A percentile compares a stretch with the other conserved stretches of the same genome.
Evolutionary conservation across 2,113 vertebrate genomes (phyloP).

Genomic region (Elgaria multicarinata): DNA sequence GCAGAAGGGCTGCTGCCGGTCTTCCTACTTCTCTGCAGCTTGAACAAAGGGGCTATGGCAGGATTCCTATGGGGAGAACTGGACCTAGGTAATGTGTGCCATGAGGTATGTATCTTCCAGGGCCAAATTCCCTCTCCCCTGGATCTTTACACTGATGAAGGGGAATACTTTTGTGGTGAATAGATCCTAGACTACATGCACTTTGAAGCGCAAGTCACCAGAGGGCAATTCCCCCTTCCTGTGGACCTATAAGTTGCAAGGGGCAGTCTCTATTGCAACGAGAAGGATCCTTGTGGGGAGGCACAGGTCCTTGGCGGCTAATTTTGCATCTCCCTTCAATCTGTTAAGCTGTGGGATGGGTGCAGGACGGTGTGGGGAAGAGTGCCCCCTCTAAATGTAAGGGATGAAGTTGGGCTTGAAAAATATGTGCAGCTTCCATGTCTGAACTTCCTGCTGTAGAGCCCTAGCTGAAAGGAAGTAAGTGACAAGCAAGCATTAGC

Average conservation of each 20-base stretch:
- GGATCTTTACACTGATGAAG: not conserved
- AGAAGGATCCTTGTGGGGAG: too few relatives aligned
- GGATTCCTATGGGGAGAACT: not conserved
- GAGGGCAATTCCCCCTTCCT: not conserved
- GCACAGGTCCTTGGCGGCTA: not conserved
- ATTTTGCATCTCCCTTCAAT: not conserved
- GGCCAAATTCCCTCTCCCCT: not conserved
- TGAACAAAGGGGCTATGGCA: not conserved
- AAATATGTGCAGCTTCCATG: not conserved
- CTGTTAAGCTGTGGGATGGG: not conserved
- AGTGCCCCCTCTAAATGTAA: too few relatives aligned
- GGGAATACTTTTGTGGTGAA: not conserved
- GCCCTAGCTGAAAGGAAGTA: not conserved
- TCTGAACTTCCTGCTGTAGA: not conserved
- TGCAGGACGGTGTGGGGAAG: too few relatives aligned
- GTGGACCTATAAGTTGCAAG: not conserved
- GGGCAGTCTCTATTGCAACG: not conserved
- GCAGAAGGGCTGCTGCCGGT: not conserved
- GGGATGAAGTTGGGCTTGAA: too few relatives aligned
- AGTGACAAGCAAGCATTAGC: not conserved
- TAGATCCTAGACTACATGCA: not conserved
- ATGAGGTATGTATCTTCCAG: not conserved
- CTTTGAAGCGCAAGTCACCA: not conserved
- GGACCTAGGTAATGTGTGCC: not conserved
- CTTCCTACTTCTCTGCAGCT: not conserved